Conservation (phyloP, 2,797 vertebrate species). For the Danionella dracula region DNA sequence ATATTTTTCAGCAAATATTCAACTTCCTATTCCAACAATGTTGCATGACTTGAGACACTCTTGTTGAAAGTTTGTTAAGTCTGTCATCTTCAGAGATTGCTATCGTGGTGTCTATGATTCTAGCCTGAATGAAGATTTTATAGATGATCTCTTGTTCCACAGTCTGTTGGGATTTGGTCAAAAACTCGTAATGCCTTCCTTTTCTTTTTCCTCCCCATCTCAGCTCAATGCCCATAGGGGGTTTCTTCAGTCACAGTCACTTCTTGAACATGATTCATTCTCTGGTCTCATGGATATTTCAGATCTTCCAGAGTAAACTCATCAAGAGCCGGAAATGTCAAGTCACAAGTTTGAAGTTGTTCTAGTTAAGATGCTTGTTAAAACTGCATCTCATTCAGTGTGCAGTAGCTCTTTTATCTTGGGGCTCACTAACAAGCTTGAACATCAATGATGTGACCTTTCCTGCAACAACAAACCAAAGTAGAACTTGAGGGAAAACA, state of each 20-base stretch:
- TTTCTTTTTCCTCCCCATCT: neutral
- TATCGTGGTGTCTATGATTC: neutral
- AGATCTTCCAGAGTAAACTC: slow-evolving; percentile 4
- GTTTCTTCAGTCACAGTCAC: neutral
- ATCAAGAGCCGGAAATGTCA: neutral
- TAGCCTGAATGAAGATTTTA: slow-evolving; percentile 19
- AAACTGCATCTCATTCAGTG: slow-evolving; percentile 6
- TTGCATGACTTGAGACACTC: too few relatives aligned
- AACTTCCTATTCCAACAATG: too few relatives aligned
- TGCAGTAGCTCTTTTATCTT: neutral
- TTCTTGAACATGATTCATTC: neutral
- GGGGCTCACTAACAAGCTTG: neutral
- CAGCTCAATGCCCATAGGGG: neutral
- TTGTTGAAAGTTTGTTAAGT: too few relatives aligned
- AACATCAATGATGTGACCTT: neutral
- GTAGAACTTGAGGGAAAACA: neutral
- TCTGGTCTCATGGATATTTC: neutral
- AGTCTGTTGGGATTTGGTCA: slow-evolving; percentile 1
- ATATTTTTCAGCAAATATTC: neutral
- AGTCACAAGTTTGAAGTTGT: slow-evolving; percentile 19
- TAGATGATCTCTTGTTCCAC: slow-evolving; percentile 5
- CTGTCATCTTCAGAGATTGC: slow-evolving; percentile 14
- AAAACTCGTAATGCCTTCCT: slow-evolving; percentile 13
- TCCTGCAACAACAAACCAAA: neutral
- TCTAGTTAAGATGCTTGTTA: neutral